Evolutionary conservation across 1,140 invertebrate species (phyloP).

Genomic region (Cotesia glomerata): DNA sequence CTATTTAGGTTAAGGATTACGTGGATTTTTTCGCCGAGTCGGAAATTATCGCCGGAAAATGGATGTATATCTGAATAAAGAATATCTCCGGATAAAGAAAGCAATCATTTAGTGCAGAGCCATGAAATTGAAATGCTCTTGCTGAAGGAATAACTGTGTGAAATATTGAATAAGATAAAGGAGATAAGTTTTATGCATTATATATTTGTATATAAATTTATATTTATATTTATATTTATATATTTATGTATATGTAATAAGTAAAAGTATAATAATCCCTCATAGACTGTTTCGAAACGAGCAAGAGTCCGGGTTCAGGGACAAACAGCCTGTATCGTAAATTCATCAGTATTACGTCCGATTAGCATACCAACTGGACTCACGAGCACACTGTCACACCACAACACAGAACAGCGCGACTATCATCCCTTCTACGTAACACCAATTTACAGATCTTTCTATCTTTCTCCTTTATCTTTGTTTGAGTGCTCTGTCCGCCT

Average conservation of each 20-base stretch:
- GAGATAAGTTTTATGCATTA: not conserved
- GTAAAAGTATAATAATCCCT: conserved; percentile 8
- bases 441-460: conserved; percentile 34
- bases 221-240: not conserved
- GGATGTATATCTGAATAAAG: not conserved
- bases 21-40: too few relatives aligned
- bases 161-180: not conserved
- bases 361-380: conserved; percentile 47
- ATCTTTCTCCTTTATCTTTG: not conserved
- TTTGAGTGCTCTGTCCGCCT: conserved; percentile 1
- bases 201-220: not conserved
- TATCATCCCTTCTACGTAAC: conserved; percentile 23
- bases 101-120: not conserved
- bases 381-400: conserved; percentile 41
- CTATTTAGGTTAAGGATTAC: too few relatives aligned
- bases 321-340: conserved; percentile 40
- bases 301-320: conserved; percentile 18
- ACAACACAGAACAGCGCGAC: conserved; percentile 30
- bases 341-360: conserved; percentile 47
- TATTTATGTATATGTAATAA: not conserved
- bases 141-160: not conserved
- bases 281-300: conserved; percentile 1
- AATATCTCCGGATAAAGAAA: not conserved
- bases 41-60: not conserved
- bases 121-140: not conserved